Evolutionary conservation across 2,888 invertebrate species (phyloP).

Genomic region (Labia minor): DNA sequence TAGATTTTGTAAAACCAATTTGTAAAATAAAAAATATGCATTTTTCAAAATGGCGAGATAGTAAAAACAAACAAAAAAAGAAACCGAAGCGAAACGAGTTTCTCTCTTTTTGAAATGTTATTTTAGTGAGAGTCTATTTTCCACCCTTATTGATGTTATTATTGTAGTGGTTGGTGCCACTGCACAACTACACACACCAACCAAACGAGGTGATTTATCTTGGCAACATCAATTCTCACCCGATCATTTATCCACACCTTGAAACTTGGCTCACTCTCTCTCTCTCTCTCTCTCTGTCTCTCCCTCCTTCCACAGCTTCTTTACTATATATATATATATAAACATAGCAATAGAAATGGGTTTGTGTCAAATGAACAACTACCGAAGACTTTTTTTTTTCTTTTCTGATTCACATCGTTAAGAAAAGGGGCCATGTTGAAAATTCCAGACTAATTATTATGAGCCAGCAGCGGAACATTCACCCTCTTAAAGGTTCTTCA

Average conservation of each 20-base stretch:
- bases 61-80: too few species aligned
- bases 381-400: neutral
- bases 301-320: neutral
- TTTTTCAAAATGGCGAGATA: too few species aligned
- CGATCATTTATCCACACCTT: slow-evolving; percentile 7
- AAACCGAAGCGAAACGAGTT: too few species aligned
- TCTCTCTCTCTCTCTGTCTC: too few species aligned
- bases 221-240: neutral
- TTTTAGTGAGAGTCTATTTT: neutral
- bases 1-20: too few species aligned
- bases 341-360: neutral
- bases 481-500: neutral
- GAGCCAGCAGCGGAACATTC: neutral
- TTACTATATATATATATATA: neutral
- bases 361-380: too few species aligned
- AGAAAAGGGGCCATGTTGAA: neutral
- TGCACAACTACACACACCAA: neutral
- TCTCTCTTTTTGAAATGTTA: neutral
- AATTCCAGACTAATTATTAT: neutral
- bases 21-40: too few species aligned
- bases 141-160: neutral
- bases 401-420: slow-evolving; percentile 1
- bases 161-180: neutral
- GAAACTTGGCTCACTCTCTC: slow-evolving; percentile 2
- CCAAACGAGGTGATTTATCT: slow-evolving; percentile 2